Evolutionary conservation across 2,797 vertebrate genomes (phyloP).

Genomic region (Peromyscus nudipes): DNA sequence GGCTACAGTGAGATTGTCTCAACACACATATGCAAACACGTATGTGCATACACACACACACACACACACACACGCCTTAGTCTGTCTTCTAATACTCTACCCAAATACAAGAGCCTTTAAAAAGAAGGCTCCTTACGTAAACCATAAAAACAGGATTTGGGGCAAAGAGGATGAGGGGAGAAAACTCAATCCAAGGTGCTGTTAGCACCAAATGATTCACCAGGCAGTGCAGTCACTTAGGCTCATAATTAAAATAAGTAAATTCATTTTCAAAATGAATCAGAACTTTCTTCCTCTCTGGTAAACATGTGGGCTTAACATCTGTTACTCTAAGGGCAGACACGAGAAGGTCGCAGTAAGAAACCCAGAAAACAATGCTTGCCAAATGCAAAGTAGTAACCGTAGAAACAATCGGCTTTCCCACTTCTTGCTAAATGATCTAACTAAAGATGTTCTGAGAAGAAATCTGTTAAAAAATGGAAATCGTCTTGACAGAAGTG

Average conservation of each 20-base stretch:
- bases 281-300: conserved; percentile 29
- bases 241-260: conserved; percentile 11
- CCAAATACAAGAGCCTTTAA: conserved; percentile 22
- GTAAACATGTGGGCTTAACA: conserved; percentile 44
- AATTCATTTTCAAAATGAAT: conserved; percentile 64
- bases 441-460: conserved; percentile 59
- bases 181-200: neutral
- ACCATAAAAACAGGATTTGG: conserved; percentile 45
- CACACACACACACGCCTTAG: neutral
- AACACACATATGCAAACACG: neutral
- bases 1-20: neutral
- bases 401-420: conserved; percentile 48
- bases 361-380: conserved; percentile 43
- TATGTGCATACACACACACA: neutral
- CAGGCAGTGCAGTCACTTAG: neutral
- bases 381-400: conserved; percentile 38
- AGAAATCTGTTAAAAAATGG: conserved; percentile 62
- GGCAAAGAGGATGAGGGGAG: neutral
- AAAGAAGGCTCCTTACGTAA: neutral
- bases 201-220: conserved; percentile 32
- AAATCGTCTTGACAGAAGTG: conserved; percentile 38
- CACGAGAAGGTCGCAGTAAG: conserved; percentile 13
- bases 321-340: conserved; percentile 45
- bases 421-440: conserved; percentile 43
- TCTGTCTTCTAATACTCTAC: conserved; percentile 43